Percentiles rank a stretch among this genome's conserved stretches.
Evolutionary conservation across 2,888 invertebrate species (phyloP).

Genomic region (Tipula helvola): DNA sequence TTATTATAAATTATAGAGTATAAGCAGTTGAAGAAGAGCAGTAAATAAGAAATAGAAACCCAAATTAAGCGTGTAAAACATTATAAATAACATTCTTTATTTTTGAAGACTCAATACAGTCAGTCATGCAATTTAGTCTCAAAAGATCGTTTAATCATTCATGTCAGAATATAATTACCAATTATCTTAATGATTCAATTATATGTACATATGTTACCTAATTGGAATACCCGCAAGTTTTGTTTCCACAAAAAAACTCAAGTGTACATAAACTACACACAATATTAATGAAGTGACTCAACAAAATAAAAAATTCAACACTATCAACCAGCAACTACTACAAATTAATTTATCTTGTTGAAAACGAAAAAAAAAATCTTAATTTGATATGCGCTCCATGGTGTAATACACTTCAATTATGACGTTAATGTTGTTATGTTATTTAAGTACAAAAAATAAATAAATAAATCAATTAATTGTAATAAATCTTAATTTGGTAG

Average conservation of each 20-base stretch:
- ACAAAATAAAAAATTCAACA: neutral
- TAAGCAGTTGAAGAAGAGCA: neutral
- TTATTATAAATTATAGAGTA: neutral
- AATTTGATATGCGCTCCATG: neutral
- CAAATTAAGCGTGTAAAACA: neutral
- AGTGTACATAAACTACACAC: neutral
- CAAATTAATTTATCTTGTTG: neutral
- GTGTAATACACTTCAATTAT: slow-evolving; percentile 4
- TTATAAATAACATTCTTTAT: neutral
- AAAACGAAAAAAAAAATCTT: neutral
- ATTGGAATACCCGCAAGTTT: neutral
- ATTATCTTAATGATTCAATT: neutral
- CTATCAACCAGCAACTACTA: neutral
- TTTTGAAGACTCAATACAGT: neutral
- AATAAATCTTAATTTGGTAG: neutral
- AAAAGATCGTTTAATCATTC: neutral
- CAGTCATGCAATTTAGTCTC: neutral
- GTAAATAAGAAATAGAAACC: neutral
- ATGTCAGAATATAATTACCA: neutral
- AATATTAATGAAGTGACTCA: neutral
- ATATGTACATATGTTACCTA: neutral
- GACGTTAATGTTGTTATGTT: neutral
- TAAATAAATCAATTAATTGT: neutral
- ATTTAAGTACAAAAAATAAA: neutral
- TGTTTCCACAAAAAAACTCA: neutral